Percentiles rank a stretch among this genome's conserved stretches.
phyloP scores from a whole-genome alignment of 2,888 invertebrate species.

The Eupithecia exiguata region DNA sequence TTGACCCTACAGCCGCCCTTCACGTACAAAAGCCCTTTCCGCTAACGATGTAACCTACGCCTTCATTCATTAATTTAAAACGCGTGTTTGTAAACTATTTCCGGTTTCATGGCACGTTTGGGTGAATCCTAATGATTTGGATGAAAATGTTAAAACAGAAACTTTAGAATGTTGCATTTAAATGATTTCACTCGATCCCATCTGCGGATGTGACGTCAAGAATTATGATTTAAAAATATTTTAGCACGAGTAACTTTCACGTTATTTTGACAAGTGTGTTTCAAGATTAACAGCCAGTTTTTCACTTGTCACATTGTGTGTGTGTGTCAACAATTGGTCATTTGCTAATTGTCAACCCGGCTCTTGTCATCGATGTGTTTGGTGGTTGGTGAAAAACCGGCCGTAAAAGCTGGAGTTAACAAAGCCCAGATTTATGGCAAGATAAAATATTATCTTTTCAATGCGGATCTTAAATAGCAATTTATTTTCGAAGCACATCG shows the following conservation, averaged over 20 bases:
- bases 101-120: constrained; percentile 4
- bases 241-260: not conserved
- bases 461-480: not conserved
- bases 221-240: not conserved
- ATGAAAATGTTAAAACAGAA: not conserved
- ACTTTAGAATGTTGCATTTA: not conserved
- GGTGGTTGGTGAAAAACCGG: no score
- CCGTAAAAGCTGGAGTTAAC: not conserved
- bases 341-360: no score
- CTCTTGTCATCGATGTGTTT: no score
- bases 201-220: not conserved
- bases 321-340: no score
- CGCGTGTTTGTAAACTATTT: constrained; percentile 23
- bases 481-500: not conserved
- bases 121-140: constrained; percentile 15
- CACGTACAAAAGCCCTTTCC: constrained; percentile 65
- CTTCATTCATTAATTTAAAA: constrained; percentile 27
- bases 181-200: not conserved
- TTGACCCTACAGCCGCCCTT: constrained; percentile 58
- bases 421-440: not conserved
- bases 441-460: not conserved
- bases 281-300: no score
- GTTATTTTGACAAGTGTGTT: not conserved
- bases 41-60: constrained; percentile 54
- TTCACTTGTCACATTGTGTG: no score